These are phyloP conservation scores for Phalacrocorax carbo DNA, from an alignment of 2,113 vertebrate species.

Conservation along the genomic window DNA sequence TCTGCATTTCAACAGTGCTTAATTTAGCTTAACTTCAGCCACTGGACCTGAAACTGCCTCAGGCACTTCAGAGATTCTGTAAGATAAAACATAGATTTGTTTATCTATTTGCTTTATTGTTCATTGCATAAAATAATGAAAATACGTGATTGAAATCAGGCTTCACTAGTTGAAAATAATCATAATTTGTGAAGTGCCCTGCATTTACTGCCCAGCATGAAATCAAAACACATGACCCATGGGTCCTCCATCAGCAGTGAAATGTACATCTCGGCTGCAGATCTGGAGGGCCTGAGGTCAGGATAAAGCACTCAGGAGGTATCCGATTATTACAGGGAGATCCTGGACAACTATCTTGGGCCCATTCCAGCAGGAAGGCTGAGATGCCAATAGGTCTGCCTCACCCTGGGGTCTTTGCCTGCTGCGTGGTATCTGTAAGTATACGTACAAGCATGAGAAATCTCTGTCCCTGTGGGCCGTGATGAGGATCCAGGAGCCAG, in stretches of 20 bases:
- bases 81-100: background rate
- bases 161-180: background rate
- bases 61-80: background rate
- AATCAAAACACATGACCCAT: rapidly evolving
- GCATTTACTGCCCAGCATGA: background rate
- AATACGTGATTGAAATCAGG: background rate
- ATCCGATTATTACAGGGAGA: background rate
- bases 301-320: background rate
- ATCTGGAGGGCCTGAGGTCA: background rate
- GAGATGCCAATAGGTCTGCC: background rate
- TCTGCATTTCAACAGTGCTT: background rate
- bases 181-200: background rate
- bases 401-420: background rate
- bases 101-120: background rate
- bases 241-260: background rate
- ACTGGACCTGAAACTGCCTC: background rate
- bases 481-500: background rate
- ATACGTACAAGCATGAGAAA: rapidly evolving
- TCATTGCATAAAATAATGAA: background rate
- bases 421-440: background rate
- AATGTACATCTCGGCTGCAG: background rate
- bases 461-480: background rate
- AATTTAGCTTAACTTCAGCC: background rate
- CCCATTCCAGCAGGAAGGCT: background rate
- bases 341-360: background rate